Base-by-base conservation (phyloP, 2,888 invertebrate species). In the Dolichomitus sp. region DNA sequence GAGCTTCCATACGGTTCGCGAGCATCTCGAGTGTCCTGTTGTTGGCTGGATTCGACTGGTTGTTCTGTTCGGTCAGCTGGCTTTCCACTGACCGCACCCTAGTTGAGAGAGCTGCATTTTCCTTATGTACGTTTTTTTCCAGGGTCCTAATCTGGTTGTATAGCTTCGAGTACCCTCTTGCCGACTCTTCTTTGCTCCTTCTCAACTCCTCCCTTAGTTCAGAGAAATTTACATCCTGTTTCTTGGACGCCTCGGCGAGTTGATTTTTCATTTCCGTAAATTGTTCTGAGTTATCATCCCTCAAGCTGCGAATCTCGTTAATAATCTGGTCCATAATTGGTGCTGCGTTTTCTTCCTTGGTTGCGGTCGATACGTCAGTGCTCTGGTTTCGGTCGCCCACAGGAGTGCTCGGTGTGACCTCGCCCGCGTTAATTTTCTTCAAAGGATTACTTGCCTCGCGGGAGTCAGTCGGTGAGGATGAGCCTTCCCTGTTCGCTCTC, bases 131-230 rank as follows among this genome's bases (percentile, higher is more conserved):
- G 19, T 65, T 65, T 65, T 30, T 65, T 65, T 65, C 65, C 11
- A 65, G 4, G 4, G 17, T 11, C n/a, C 19, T 65, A 6, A 48
- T 65, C 14, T 48, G 65, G 7, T 27, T 65, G 27, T 65, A 45
- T 23, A 65, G 30, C 27, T 65, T 45, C 23, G 14, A 45, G 14
- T 42, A 42, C 0, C 42, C 27, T 30, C 40, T 42, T 7, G 65
- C 27, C 4, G 65, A 6, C 19, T 65, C 45, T 48, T 45, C 65
- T 48, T 65, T 65, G 65, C 45, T 42, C 17, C 23, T 23, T 27
- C 65, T 11, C 2, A 65, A n/a, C 14, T 65, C 65, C 23, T 42
- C n/a, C 14, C 23, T 65, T 42, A 65, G 37, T 30, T 65, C 65
- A 17, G 23, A 27, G 45, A 65, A 65, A 37, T 45, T 48, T 6